Percentiles rank a stretch among this genome's conserved stretches.
These are phyloP conservation scores for Pseudococcus longispinus DNA, from an alignment of 2,888 invertebrate genomes.

Conservation along the genomic window DNA sequence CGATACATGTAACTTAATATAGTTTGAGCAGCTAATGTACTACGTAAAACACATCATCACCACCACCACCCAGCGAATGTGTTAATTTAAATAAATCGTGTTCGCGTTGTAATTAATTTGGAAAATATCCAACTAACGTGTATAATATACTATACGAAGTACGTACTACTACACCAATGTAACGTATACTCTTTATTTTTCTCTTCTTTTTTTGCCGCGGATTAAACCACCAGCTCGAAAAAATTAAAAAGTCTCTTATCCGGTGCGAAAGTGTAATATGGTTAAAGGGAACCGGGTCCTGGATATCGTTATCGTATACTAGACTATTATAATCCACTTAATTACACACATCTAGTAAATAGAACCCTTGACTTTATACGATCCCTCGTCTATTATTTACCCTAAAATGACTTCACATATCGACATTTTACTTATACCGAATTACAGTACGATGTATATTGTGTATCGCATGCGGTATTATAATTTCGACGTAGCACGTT, in stretches of 20 bases:
- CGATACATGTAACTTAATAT: conserved; percentile 1
- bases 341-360: conserved; percentile 6
- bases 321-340: conserved; percentile 15
- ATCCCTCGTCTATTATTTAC: background rate
- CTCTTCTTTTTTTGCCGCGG: background rate
- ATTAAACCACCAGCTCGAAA: background rate
- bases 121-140: conserved; percentile 10
- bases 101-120: conserved; percentile 15
- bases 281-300: background rate
- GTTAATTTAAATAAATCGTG: conserved; percentile 31
- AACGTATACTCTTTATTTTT: background rate
- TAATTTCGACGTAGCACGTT: background rate
- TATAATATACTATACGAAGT: background rate
- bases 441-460: background rate
- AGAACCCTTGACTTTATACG: background rate
- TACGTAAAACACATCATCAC: background rate
- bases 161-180: too few species aligned
- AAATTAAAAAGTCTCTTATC: background rate
- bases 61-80: background rate
- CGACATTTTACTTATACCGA: background rate
- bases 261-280: background rate
- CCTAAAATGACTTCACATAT: background rate
- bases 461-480: background rate
- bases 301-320: background rate
- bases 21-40: background rate